phyloP scores from a whole-genome alignment of 64 coral and sea anemone genomes.

The Stylophora pistillata region DNA sequence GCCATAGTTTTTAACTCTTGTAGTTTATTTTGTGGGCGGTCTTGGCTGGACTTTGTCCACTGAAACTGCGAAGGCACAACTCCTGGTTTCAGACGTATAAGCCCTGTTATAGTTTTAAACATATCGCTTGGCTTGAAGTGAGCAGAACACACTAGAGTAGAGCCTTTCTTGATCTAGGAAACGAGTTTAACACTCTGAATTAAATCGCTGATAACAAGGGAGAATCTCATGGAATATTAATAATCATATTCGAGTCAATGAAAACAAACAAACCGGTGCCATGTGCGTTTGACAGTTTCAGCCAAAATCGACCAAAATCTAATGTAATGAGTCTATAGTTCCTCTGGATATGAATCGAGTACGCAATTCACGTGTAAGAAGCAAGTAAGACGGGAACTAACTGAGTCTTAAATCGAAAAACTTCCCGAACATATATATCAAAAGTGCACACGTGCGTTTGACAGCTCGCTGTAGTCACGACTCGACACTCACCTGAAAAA shows the following conservation, averaged over 20 bases:
- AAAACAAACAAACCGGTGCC: slow-evolving; percentile 26
- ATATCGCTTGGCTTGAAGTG: slow-evolving; percentile 58
- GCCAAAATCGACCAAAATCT: not conserved
- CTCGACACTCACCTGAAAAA: slow-evolving; percentile 46
- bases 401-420: slow-evolving; percentile 49
- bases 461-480: slow-evolving; percentile 40
- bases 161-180: slow-evolving; percentile 54
- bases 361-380: slow-evolving; percentile 36
- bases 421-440: not conserved
- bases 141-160: slow-evolving; percentile 35
- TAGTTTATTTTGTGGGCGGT: slow-evolving; percentile 14
- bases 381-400: slow-evolving; percentile 1
- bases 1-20: no score
- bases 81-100: slow-evolving; percentile 36
- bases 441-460: slow-evolving; percentile 21
- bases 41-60: slow-evolving; percentile 23
- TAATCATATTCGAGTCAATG: slow-evolving; percentile 32
- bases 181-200: slow-evolving; percentile 31
- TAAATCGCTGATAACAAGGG: slow-evolving; percentile 50
- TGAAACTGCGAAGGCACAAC: slow-evolving; percentile 41
- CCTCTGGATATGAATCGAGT: slow-evolving; percentile 10
- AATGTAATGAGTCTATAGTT: not conserved
- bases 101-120: slow-evolving; percentile 34
- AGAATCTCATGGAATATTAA: slow-evolving; percentile 48
- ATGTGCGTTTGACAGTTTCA: slow-evolving; percentile 19